phyloP scores from a whole-genome alignment of 2,888 invertebrate species.

The Lasioglossum zephyrum region DNA sequence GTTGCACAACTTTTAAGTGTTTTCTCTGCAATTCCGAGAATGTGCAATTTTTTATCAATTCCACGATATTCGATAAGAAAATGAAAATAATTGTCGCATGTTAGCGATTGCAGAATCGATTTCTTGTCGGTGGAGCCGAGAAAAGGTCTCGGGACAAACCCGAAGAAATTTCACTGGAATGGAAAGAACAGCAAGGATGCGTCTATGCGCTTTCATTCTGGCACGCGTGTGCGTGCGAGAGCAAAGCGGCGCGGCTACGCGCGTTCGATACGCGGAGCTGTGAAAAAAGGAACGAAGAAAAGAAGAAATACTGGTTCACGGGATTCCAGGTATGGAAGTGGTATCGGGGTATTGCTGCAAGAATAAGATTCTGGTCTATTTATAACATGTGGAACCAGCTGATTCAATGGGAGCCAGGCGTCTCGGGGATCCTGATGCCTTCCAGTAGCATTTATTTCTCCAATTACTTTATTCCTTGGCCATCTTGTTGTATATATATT shows the following conservation, averaged over 20 bases:
- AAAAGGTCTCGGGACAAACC: background rate
- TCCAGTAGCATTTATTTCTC: conserved; percentile 54
- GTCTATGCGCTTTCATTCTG: conserved; percentile 7
- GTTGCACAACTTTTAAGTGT: too few relatives aligned
- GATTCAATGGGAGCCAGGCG: conserved; percentile 67
- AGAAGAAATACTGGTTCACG: conserved; percentile 63
- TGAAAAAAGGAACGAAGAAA: conserved; percentile 3
- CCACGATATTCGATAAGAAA: too few relatives aligned
- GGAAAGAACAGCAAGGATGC: conserved; percentile 8
- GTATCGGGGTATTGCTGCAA: conserved; percentile 65
- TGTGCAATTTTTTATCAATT: too few relatives aligned
- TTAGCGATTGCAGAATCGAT: background rate
- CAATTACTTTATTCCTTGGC: conserved; percentile 62
- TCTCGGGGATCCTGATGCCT: conserved; percentile 38
- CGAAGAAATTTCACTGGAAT: conserved; percentile 26
- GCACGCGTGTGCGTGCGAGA: conserved; percentile 6
- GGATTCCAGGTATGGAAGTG: conserved; percentile 70
- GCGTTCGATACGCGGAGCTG: conserved; percentile 25
- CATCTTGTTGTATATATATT: conserved; percentile 49
- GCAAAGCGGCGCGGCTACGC: conserved; percentile 8
- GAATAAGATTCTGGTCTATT: conserved; percentile 73
- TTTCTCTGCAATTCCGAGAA: too few relatives aligned
- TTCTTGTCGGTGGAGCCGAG: background rate
- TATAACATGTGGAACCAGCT: conserved; percentile 72
- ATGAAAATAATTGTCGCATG: background rate